A percentile compares a stretch with the other conserved stretches of the same genome.
phyloP scores from a whole-genome alignment of 2,113 vertebrate species.

The Pangasianodon gigas region DNA sequence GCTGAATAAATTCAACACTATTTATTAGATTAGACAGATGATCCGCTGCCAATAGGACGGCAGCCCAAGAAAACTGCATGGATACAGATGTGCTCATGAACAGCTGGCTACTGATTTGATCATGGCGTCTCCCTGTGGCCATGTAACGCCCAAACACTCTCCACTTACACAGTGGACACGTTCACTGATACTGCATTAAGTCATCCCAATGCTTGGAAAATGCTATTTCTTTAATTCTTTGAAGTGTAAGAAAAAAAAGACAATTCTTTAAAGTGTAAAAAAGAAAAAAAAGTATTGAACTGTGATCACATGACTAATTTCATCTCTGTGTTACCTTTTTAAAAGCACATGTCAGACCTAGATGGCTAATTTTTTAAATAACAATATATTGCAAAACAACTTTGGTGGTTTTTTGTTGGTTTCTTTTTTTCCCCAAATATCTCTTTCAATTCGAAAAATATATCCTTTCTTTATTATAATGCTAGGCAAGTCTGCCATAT shows the following conservation, averaged over 20 bases:
- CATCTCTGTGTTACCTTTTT: neutral
- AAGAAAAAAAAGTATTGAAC: neutral
- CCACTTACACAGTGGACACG: neutral
- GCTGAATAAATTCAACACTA: neutral
- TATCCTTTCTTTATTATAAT: neutral
- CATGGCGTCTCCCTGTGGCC: constrained; percentile 13
- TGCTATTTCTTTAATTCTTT: neutral
- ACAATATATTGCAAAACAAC: neutral
- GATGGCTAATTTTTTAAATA: neutral
- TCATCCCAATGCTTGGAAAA: neutral
- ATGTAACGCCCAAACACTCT: neutral
- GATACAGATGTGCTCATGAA: constrained; percentile 43
- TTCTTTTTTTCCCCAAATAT: neutral
- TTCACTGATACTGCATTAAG: neutral
- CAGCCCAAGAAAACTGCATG: constrained; percentile 39
- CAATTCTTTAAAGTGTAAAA: neutral
- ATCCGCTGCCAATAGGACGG: constrained; percentile 10
- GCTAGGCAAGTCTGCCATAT: neutral
- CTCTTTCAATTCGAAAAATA: neutral
- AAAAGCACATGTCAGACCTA: neutral
- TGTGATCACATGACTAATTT: neutral
- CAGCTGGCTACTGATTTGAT: constrained; percentile 12
- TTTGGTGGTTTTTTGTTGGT: neutral
- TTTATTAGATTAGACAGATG: constrained; percentile 27
- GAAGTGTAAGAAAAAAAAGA: neutral